Base-by-base conservation (phyloP, 2,113 vertebrate species). In the Oreochromis aureus region DNA sequence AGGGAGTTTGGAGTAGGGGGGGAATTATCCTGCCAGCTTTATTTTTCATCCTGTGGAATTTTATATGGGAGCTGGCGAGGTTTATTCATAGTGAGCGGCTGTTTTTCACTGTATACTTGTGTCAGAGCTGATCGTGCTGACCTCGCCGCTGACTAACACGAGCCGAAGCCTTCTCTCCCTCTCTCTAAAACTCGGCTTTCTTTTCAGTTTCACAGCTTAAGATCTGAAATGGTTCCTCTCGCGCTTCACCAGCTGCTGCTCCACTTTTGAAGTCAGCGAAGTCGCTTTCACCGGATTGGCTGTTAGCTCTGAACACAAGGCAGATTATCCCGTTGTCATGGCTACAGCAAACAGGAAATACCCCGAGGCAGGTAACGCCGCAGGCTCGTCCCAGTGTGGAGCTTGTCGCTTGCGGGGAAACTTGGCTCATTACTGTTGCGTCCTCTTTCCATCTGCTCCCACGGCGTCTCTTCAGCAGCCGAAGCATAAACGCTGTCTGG, bases 291-390 rank as follows among this genome's bases (percentile, higher is more conserved):
- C 36, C n/a, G 9, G 19, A 93, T 94, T 95, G 92, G 91, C 54
- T 92, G 89, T 13, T 41, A 13, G 84, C 59, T 81, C 32, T 83
- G 63, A 82, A 89, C 58, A 84, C 76, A 71, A 83, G 91, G 87
- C 92, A 94, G 90, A 94, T 93, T 93, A 95, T 82, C 76, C 86
- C 85, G 94, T 95, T 91, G 93, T 93, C 93, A 91, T 93, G 91
- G 89, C 86, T 90, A 93, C 93, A 85, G 91, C 93, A 95, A 96
- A 95, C 95, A 95, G 94, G 95, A 96, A 96, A 96, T 95, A 86
- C 91, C 94, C 94, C 22, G 46, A 86, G 94, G 94, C 94, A 95
- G 94, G 95, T 95, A 92, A 73, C 3, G 92, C 92, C 89, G 41
- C 55, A 18, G 88, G 92, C 88, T 87, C 66, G 86, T 92, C 94